A percentile compares a stretch with the other conserved stretches of the same genome.
These are phyloP conservation scores for Neelides folsomi DNA, from an alignment of 2,888 invertebrate species.

Conservation along the genomic window DNA sequence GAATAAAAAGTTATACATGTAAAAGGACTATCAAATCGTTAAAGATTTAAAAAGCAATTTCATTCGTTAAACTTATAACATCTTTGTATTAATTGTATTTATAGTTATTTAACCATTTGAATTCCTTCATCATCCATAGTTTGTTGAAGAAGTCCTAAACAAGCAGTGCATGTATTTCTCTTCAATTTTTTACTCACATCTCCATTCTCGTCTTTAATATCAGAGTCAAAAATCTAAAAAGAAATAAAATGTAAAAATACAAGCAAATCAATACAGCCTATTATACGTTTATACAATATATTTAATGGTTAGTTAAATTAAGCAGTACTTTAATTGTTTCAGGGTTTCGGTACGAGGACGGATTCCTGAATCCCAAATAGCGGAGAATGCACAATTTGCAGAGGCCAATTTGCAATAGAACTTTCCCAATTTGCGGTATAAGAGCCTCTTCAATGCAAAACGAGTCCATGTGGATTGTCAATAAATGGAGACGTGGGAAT, in stretches of 20 bases:
- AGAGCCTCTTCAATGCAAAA: no score
- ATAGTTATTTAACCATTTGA: slow-evolving; percentile 33
- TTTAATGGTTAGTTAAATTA: no score
- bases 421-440: slow-evolving; percentile 16
- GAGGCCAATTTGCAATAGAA: slow-evolving; percentile 41
- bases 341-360: slow-evolving; percentile 45
- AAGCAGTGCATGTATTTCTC: slow-evolving; percentile 50
- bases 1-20: no score
- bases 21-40: no score
- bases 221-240: neutral
- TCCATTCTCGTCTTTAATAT: neutral
- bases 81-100: no score
- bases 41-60: no score
- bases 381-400: slow-evolving; percentile 56
- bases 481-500: no score
- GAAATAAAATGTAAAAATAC: slow-evolving; percentile 3
- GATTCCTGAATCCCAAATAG: slow-evolving; percentile 49
- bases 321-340: slow-evolving; percentile 44
- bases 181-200: slow-evolving; percentile 41
- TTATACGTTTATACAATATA: no score
- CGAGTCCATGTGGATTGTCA: no score
- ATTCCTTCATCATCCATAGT: slow-evolving; percentile 36
- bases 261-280: neutral
- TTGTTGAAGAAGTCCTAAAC: slow-evolving; percentile 56
- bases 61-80: no score